phyloP scores from a whole-genome alignment of 2,113 vertebrate genomes.

The Hippocampus abdominalis region DNA sequence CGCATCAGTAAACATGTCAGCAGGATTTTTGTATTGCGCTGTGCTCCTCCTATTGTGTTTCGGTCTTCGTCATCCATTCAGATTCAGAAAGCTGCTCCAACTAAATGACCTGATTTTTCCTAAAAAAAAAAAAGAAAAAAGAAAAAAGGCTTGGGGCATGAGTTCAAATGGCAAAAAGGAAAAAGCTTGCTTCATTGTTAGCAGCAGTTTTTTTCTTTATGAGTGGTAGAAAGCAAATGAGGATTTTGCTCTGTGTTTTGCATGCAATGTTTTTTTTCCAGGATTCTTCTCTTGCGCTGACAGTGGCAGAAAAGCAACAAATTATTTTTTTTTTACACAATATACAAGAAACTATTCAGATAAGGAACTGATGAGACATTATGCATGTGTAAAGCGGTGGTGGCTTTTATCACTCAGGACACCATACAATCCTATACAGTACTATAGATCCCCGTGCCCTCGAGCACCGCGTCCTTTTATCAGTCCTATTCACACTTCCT shows the following conservation, averaged over 20 bases:
- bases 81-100: slow-evolving; percentile 48
- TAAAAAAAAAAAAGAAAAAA: not conserved
- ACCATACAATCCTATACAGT: slow-evolving; percentile 14
- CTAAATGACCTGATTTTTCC: slow-evolving; percentile 49
- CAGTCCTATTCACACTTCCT: slow-evolving; percentile 34
- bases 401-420: slow-evolving; percentile 30
- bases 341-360: not conserved
- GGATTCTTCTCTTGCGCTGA: not conserved
- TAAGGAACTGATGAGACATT: not conserved
- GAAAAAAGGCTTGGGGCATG: slow-evolving; percentile 28
- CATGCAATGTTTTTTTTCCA: not conserved
- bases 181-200: slow-evolving; percentile 48
- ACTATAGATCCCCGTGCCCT: slow-evolving; percentile 7
- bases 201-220: slow-evolving; percentile 16
- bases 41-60: slow-evolving; percentile 24
- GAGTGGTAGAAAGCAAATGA: slow-evolving; percentile 8
- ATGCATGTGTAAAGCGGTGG: not conserved
- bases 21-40: slow-evolving; percentile 8
- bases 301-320: not conserved
- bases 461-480: slow-evolving; percentile 20
- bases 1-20: slow-evolving; percentile 14
- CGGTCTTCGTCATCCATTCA: slow-evolving; percentile 38
- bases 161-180: slow-evolving; percentile 32
- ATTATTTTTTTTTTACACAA: not conserved
- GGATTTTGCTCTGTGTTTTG: not conserved